phyloP scores from a whole-genome alignment of 2,113 vertebrate genomes.

The Ameiurus melas region DNA sequence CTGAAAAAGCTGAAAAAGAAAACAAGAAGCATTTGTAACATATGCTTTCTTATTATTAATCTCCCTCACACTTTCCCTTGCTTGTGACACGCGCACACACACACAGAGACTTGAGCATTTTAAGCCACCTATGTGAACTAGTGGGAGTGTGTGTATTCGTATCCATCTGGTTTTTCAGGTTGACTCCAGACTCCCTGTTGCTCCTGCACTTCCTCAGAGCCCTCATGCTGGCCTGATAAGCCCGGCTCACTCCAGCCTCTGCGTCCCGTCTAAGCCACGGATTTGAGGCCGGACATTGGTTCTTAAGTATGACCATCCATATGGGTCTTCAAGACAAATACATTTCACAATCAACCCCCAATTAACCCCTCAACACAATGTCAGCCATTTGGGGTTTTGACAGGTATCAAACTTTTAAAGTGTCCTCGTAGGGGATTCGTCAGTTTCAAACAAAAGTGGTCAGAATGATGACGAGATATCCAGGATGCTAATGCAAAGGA shows the following conservation, averaged over 20 bases:
- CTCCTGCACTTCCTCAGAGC: neutral
- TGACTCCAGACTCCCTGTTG: constrained; percentile 34
- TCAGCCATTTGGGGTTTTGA: neutral
- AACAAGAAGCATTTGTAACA: neutral
- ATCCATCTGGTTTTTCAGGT: constrained; percentile 10
- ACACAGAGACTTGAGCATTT: neutral
- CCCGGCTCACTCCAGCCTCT: constrained; percentile 45
- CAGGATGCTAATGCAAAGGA: neutral
- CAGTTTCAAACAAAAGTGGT: neutral
- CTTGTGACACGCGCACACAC: neutral
- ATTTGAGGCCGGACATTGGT: neutral
- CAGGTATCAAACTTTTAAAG: neutral
- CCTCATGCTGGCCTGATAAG: constrained; percentile 7
- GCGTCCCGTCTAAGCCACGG: neutral
- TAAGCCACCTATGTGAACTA: neutral
- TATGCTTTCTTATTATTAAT: neutral
- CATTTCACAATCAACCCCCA: neutral
- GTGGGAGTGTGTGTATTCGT: constrained; percentile 33
- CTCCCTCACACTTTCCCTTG: neutral
- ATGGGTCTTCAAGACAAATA: neutral
- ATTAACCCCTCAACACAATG: neutral
- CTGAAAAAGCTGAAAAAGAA: neutral
- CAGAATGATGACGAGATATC: neutral
- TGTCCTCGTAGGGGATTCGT: neutral
- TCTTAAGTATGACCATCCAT: neutral